These are phyloP conservation scores for Brachionus plicatilis DNA, from an alignment of 1,140 invertebrate species.

Conservation along the genomic window DNA sequence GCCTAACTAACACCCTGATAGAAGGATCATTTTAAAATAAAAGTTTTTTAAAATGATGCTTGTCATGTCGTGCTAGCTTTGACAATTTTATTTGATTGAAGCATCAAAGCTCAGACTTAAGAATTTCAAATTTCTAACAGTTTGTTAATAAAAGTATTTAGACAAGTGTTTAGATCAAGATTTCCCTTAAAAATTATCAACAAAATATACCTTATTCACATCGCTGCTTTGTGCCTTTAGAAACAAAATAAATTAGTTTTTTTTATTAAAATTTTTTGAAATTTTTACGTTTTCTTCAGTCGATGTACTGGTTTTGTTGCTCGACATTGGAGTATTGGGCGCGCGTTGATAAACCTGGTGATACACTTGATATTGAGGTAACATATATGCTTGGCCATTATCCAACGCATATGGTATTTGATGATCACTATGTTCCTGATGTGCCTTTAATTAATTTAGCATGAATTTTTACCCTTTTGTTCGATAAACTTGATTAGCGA, in stretches of 20 bases:
- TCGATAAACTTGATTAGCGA: neutral
- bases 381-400: neutral
- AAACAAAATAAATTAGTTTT: neutral
- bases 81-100: neutral
- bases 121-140: conserved; percentile 19
- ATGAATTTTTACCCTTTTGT: neutral
- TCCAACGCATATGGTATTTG: neutral
- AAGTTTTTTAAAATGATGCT: neutral
- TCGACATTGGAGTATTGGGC: neutral
- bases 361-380: conserved; percentile 29
- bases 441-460: neutral
- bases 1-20: neutral
- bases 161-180: neutral
- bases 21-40: neutral
- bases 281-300: neutral
- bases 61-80: neutral
- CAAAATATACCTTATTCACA: conserved; percentile 3
- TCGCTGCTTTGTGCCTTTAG: neutral
- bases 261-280: neutral
- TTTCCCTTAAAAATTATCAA: neutral
- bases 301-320: neutral
- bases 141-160: neutral
- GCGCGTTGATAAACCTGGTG: neutral
- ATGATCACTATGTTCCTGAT: neutral
- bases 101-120: neutral